Conservation (phyloP, 35 echinoderm and acorn worm genomes). For the Lytechinus variegatus region DNA sequence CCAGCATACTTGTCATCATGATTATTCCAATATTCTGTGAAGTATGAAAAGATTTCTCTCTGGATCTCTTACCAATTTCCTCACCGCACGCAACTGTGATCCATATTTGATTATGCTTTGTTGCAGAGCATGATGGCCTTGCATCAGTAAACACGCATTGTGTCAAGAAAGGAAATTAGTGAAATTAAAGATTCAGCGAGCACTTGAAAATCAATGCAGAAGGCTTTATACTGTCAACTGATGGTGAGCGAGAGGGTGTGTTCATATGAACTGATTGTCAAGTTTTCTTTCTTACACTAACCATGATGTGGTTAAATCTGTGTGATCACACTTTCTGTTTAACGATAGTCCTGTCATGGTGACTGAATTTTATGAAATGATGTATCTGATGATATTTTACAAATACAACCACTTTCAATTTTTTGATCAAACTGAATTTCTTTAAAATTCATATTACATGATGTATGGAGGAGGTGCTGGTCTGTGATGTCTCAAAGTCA, state of each 20-base stretch:
- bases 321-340: too few species aligned
- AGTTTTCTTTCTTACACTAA: not conserved
- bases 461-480: too few species aligned
- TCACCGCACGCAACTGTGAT: not conserved
- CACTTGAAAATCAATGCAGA: not conserved
- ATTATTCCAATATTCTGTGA: not conserved
- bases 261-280: not conserved
- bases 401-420: too few species aligned
- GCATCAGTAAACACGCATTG: not conserved
- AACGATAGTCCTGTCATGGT: too few species aligned
- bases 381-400: too few species aligned
- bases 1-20: not conserved
- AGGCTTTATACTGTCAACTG: not conserved
- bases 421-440: too few species aligned
- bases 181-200: not conserved
- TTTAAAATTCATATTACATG: too few species aligned
- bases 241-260: not conserved
- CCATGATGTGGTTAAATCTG: too few species aligned
- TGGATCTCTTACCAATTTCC: not conserved
- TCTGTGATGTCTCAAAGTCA: too few species aligned
- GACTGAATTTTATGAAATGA: too few species aligned
- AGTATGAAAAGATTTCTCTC: not conserved
- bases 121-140: not conserved
- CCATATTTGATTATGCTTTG: slow-evolving; percentile 2
- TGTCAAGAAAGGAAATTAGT: slow-evolving; percentile 8